Evolutionary conservation across 2,888 invertebrate genomes (phyloP).

Genomic region (Temnothorax ravouxi): DNA sequence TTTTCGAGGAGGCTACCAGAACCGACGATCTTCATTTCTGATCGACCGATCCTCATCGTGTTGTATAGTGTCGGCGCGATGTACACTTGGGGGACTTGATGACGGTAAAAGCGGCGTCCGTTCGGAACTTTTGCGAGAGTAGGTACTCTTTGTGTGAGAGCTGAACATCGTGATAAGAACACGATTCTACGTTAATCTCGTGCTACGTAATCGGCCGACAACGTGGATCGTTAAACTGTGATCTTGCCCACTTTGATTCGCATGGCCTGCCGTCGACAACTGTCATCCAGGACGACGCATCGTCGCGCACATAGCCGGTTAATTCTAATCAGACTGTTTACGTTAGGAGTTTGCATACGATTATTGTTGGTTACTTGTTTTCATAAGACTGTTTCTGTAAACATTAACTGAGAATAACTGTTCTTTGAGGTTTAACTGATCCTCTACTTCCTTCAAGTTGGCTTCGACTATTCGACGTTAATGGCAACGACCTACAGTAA

Average conservation of each 20-base stretch:
- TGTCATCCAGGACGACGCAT: neutral
- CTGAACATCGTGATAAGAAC: neutral
- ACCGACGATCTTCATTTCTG: constrained; percentile 77
- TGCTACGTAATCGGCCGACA: neutral
- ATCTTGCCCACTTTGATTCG: constrained; percentile 1
- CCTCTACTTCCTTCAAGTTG: neutral
- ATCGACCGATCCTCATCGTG: constrained; percentile 34
- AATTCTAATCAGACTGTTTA: constrained; percentile 29
- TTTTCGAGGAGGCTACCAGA: constrained; percentile 88
- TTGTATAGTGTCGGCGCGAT: neutral
- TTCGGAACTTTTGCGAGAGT: neutral
- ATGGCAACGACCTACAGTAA: neutral
- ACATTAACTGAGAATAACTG: constrained; percentile 6
- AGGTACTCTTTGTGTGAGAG: neutral
- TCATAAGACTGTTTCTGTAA: neutral
- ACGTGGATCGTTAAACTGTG: constrained; percentile 21
- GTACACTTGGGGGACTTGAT: neutral
- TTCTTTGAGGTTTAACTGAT: neutral
- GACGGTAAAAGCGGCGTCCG: neutral
- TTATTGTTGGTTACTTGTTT: constrained; percentile 10
- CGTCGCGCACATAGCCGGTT: neutral
- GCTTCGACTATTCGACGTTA: neutral
- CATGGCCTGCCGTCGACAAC: neutral
- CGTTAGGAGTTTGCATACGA: constrained; percentile 4
- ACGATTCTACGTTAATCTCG: constrained; percentile 2